These are phyloP conservation scores for Phlogophora meticulosa DNA, from an alignment of 2,888 invertebrate species.

Conservation along the genomic window DNA sequence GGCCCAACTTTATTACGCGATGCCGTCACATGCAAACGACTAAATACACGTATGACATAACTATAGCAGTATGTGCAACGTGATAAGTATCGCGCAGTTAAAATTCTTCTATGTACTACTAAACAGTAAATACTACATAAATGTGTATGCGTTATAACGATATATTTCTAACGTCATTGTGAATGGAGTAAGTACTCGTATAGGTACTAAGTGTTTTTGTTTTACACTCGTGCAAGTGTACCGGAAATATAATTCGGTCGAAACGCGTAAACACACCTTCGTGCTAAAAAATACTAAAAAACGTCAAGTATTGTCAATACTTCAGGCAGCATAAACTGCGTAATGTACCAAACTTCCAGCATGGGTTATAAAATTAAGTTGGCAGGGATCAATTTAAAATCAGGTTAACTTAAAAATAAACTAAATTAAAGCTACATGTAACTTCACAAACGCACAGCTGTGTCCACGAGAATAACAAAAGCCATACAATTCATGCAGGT, in stretches of 20 bases:
- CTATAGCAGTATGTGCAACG: constrained; percentile 9
- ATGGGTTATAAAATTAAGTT: neutral
- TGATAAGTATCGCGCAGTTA: constrained; percentile 20
- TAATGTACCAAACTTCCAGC: neutral
- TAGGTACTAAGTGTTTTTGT: constrained; percentile 64
- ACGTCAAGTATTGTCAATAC: neutral
- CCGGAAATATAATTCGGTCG: constrained; percentile 64
- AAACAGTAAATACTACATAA: too few species aligned
- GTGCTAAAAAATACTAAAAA: constrained; percentile 33
- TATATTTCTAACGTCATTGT: too few species aligned
- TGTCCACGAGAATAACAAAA: constrained; percentile 23
- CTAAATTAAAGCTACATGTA: neutral
- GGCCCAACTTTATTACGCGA: constrained; percentile 81
- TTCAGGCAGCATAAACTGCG: neutral
- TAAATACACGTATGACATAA: constrained; percentile 63
- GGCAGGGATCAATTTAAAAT: constrained; percentile 2
- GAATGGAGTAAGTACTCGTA: too few species aligned
- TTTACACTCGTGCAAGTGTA: constrained; percentile 64
- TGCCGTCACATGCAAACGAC: constrained; percentile 75
- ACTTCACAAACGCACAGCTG: constrained; percentile 30
- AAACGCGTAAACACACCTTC: constrained; percentile 68
- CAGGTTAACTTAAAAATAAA: neutral
- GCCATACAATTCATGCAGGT: constrained; percentile 32
- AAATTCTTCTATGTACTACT: constrained; percentile 45
- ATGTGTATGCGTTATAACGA: too few species aligned